A percentile compares a stretch with the other conserved stretches of the same genome.
Evolutionary conservation across 1,140 invertebrate genomes (phyloP).

Genomic region (Pomacea maculata): DNA sequence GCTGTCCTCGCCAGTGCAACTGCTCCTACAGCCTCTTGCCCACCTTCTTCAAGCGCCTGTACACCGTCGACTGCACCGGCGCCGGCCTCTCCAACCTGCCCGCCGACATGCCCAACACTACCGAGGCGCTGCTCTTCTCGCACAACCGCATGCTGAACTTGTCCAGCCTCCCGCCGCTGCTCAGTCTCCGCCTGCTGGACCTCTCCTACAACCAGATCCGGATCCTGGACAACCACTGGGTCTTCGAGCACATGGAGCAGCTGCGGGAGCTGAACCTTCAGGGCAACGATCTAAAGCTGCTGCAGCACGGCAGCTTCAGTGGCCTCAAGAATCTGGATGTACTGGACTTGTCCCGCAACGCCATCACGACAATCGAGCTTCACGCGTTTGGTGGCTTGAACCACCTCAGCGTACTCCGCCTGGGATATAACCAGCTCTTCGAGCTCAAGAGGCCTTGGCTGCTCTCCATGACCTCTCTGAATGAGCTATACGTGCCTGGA

Average conservation of each 20-base stretch:
- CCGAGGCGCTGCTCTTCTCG: constrained; percentile 48
- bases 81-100: constrained; percentile 37
- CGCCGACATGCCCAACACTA: constrained; percentile 37
- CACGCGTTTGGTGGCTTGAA: constrained; percentile 53
- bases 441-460: constrained; percentile 50
- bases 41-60: background rate
- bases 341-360: constrained; percentile 52
- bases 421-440: constrained; percentile 49
- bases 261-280: constrained; percentile 47
- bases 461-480: constrained; percentile 44
- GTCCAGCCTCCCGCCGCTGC: constrained; percentile 34
- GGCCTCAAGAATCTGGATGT: constrained; percentile 46
- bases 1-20: constrained; percentile 10
- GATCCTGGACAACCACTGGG: constrained; percentile 37
- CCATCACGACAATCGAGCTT: constrained; percentile 45
- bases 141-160: constrained; percentile 48
- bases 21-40: constrained; percentile 10
- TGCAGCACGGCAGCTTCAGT: constrained; percentile 52
- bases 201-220: constrained; percentile 48
- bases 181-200: constrained; percentile 44
- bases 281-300: constrained; percentile 41
- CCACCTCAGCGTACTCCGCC: constrained; percentile 43
- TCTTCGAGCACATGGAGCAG: constrained; percentile 44
- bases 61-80: constrained; percentile 51
- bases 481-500: constrained; percentile 41